These are phyloP conservation scores for Clitarchus hookeri DNA, from an alignment of 2,888 invertebrate genomes.

Conservation along the genomic window DNA sequence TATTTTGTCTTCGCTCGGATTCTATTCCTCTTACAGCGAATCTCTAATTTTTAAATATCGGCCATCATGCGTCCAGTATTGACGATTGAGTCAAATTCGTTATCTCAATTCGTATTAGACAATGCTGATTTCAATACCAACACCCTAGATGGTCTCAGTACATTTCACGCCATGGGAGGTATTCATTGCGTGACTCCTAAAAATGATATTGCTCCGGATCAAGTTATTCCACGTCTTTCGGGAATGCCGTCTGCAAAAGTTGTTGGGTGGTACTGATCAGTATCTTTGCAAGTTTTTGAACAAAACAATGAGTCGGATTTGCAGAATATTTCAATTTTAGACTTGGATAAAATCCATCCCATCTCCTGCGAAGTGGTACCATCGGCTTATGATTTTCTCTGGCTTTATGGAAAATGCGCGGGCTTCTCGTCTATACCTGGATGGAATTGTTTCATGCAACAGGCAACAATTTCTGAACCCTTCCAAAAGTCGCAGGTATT, in stretches of 20 bases:
- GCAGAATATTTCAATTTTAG: too few species aligned
- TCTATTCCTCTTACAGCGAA: not conserved
- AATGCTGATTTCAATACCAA: conserved; percentile 14
- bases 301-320: not conserved
- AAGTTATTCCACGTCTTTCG: too few species aligned
- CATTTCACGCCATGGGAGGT: too few species aligned
- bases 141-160: too few species aligned
- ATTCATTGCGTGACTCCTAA: too few species aligned
- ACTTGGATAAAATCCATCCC: too few species aligned
- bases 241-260: not conserved
- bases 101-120: conserved; percentile 11
- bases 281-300: not conserved
- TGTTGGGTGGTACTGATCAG: not conserved
- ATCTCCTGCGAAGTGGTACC: too few species aligned
- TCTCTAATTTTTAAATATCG: not conserved
- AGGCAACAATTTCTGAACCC: conserved; percentile 33
- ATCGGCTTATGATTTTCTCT: too few species aligned
- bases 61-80: not conserved
- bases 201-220: too few species aligned
- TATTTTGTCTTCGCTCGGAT: conserved; percentile 40
- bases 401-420: too few species aligned
- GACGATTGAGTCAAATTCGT: not conserved
- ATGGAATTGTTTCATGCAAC: conserved; percentile 45
- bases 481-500: too few species aligned
- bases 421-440: conserved; percentile 35